Conservation (phyloP, 1,140 invertebrate species). For the Saccostrea echinata region DNA sequence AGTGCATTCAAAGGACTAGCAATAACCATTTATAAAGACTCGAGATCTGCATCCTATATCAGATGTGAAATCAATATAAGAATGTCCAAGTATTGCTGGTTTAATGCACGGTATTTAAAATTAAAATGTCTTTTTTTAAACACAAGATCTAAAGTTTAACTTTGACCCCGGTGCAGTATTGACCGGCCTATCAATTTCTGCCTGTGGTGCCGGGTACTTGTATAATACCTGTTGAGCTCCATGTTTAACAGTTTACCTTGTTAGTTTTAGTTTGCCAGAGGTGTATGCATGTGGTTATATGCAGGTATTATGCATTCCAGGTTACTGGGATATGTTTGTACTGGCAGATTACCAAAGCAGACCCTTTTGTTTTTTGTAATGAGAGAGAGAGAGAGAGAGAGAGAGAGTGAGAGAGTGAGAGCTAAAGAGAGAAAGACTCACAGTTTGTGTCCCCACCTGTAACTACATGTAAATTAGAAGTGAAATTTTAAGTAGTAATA, state of each 20-base stretch:
- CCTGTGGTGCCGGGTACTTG: too few relatives aligned
- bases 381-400: conserved; percentile 28
- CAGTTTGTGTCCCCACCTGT: too few relatives aligned
- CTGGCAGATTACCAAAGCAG: neutral
- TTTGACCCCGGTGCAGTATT: neutral
- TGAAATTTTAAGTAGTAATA: too few relatives aligned
- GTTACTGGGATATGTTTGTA: neutral
- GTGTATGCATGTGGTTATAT: neutral
- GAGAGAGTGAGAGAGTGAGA: neutral
- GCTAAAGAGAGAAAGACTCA: too few relatives aligned
- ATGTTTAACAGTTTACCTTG: neutral
- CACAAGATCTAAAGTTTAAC: neutral
- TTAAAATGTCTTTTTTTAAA: too few relatives aligned
- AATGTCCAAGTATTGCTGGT: too few relatives aligned
- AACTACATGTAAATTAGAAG: too few relatives aligned
- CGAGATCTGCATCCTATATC: too few relatives aligned
- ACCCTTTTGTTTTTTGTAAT: neutral
- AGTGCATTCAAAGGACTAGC: too few relatives aligned
- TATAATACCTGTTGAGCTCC: neutral
- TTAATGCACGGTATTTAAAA: too few relatives aligned
- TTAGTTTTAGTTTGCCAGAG: conserved; percentile 11
- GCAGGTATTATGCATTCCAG: conserved; percentile 15
- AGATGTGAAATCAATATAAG: too few relatives aligned
- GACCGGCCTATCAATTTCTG: neutral
- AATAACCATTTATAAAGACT: too few relatives aligned